Evolutionary conservation across 2,888 invertebrate species (phyloP), one percentile per base, ranked within the genome.

Genomic region (Pimpla rufipes): DNA sequence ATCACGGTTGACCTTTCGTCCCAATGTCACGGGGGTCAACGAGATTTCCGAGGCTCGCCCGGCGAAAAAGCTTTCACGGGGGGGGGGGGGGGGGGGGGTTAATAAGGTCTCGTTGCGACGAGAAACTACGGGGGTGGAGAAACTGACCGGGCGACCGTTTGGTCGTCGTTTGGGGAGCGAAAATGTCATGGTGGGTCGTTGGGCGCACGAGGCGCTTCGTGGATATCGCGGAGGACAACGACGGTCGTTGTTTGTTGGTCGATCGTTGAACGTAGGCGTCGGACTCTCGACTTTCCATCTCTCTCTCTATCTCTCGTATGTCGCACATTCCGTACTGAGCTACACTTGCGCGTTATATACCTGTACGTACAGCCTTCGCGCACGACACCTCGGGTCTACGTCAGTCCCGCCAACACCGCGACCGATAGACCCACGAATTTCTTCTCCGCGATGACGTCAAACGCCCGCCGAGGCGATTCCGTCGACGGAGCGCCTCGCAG

Each of bases 191-290:
- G 29, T 59, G 62, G 37, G 13, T 71, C 35, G 29, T 37, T 70
- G 40, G 55, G 70, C 42, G 13, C 62, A 11, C n/a, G 64, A 74
- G 68, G 47, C 64, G 40, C 18, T 29, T 66, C 35, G n/a, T 35
- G 18, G 4, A 37, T 70, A 50, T 52, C 21, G 29, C 40, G 13
- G 70, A 75, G 82, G 79, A 59, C 66, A 74, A 70, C 64, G 66
- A 55, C 40, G 66, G 13, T 75, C 82, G 75, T 76, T 35, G 79
- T 57, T 73, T 47, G 73, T 59, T 47, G 73, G 79, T 79, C 83
- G 80, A 83, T 83, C 77, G 83, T 76, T 79, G 37, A 2, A 77
- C 83, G 71, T 75, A 71, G 83, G 64, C 70, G 64, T 67, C 57
- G 29, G 57, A 40, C 68, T 57, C 55, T 67, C 76, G 6, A 18